Base-by-base conservation (phyloP, 2,797 vertebrate species). In the Melanotaenia nigrans region DNA sequence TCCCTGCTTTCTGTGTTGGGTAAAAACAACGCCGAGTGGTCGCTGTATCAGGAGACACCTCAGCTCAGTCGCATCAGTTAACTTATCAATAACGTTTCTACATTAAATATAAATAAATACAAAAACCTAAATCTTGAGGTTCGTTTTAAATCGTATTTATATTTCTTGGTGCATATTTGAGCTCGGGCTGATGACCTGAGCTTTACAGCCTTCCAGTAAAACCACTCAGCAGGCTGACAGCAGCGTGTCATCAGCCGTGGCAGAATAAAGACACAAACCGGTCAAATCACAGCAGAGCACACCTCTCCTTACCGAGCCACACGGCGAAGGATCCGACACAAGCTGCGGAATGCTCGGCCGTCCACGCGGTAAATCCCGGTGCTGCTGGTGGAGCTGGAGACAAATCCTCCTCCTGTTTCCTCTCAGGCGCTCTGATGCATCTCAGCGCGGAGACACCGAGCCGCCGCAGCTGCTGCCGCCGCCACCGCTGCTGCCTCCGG, bases 231-330 rank as follows among this genome's bases (percentile, higher is more conserved):
- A 9, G 30, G 60, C 67, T 60, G 72, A 68, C 75, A 59, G 70
- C 55, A 65, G 56, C 66, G 61, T 5, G 60, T 51, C 64, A 58
- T 40, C 40, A 36, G 30, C 53, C 14, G 65, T 35, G 14, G 66
- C 30, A 13, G 1, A 13, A 14, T 61, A 24, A 5, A 12, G 13
- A 49, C 32, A 49, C 13, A 62, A 40, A 61, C 24, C 18, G 57
- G 57, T 16, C 0, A 54, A 22, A 68, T 11, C 35, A 32, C 69
- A 58, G 56, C 35, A 11, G 2, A 61, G 53, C n/a, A 3, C 36
- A 65, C 45, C 13, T 64, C 22, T 20, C 36, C 85, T 82, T 77
- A 85, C 81, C 79, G 72, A 56, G 20, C 61, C 49, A 45, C 28
- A 14, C 30, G 61, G 56, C 3, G 56, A 2, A 5, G 35, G 51